Evolutionary conservation across 2,888 invertebrate species (phyloP).

Genomic region (Habroteleia sp.): DNA sequence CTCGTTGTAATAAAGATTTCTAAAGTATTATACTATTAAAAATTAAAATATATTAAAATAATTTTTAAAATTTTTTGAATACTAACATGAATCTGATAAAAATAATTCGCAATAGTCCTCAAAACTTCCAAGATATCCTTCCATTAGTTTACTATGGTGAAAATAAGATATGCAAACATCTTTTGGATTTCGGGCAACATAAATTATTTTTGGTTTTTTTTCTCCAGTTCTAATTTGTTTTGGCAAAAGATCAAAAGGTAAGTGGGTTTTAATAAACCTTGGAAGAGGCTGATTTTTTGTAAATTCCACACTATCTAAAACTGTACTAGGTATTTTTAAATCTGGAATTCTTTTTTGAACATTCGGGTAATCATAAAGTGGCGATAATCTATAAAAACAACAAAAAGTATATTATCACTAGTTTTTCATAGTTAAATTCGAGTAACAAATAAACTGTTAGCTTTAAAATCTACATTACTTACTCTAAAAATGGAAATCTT

Average conservation of each 20-base stretch:
- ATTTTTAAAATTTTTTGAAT: background rate
- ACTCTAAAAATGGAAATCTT: slow-evolving; percentile 88
- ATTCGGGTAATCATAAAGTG: slow-evolving; percentile 79
- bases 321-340: slow-evolving; percentile 9
- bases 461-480: slow-evolving; percentile 74
- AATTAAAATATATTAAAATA: background rate
- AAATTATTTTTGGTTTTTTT: slow-evolving; percentile 87
- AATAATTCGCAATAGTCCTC: slow-evolving; percentile 90
- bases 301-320: slow-evolving; percentile 71
- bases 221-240: slow-evolving; percentile 78
- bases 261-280: slow-evolving; percentile 85
- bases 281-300: slow-evolving; percentile 82
- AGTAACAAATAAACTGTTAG: no score
- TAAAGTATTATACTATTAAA: no score
- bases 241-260: slow-evolving; percentile 85
- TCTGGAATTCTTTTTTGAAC: slow-evolving; percentile 70
- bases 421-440: no score
- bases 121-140: slow-evolving; percentile 85
- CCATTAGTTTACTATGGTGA: slow-evolving; percentile 89
- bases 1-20: no score
- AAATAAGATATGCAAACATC: slow-evolving; percentile 94
- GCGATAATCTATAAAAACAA: slow-evolving; percentile 58
- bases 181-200: slow-evolving; percentile 93
- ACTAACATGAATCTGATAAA: slow-evolving; percentile 84
- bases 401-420: no score